Percentiles rank a stretch among this genome's conserved stretches.
Evolutionary conservation across 2,888 invertebrate species (phyloP).

Genomic region (Chironomus tentans): DNA sequence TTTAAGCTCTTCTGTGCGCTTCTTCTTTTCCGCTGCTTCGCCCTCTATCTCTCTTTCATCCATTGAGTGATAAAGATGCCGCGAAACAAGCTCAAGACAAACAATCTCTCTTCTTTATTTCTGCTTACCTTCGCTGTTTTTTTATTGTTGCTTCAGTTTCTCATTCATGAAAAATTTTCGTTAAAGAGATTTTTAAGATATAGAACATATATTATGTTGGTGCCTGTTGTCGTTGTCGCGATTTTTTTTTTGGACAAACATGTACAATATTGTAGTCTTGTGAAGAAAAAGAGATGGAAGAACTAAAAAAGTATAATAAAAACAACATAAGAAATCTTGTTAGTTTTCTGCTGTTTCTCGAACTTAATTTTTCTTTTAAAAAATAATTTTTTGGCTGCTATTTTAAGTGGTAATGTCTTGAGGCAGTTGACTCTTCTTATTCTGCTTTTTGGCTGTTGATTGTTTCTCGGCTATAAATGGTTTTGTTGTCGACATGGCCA

Average conservation of each 20-base stretch:
- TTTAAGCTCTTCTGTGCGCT: background rate
- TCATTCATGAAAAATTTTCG: background rate
- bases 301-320: background rate
- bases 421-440: background rate
- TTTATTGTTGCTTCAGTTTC: background rate
- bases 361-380: background rate
- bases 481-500: background rate
- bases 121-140: background rate
- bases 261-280: background rate
- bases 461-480: constrained; percentile 1
- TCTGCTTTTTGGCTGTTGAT: background rate
- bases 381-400: background rate
- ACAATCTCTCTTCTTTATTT: constrained; percentile 1
- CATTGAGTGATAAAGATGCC: constrained; percentile 9
- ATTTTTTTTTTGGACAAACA: background rate
- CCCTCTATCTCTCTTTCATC: background rate
- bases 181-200: background rate
- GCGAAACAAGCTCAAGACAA: constrained; percentile 8
- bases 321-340: background rate
- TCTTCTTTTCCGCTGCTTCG: background rate
- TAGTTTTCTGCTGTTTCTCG: background rate
- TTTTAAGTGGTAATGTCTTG: background rate
- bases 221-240: constrained; percentile 8
- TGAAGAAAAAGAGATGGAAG: background rate
- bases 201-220: constrained; percentile 4